Evolutionary conservation across 1,140 invertebrate genomes (phyloP).

Genomic region (Chionoecetes opilio): DNA sequence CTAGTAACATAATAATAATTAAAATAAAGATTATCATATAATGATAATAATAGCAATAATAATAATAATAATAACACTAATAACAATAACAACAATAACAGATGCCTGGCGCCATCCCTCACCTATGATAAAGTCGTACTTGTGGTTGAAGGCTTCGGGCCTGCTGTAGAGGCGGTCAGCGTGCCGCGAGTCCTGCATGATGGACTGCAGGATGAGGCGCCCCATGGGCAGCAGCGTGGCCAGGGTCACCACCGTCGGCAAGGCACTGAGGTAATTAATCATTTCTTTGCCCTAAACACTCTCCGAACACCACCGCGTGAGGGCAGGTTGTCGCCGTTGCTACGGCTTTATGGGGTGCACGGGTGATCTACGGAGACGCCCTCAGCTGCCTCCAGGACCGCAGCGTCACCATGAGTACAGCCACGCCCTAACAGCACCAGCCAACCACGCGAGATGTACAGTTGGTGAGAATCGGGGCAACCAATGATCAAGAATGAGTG

Average conservation of each 20-base stretch:
- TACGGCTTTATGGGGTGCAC: neutral
- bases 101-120: neutral
- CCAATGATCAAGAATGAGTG: no score
- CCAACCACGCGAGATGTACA: no score
- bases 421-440: neutral
- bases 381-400: neutral
- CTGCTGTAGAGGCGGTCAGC: conserved; percentile 36
- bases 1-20: no score
- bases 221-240: conserved; percentile 43
- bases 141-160: conserved; percentile 62
- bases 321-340: neutral
- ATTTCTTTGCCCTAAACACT: neutral
- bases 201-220: conserved; percentile 45
- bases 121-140: conserved; percentile 67
- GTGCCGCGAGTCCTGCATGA: conserved; percentile 49
- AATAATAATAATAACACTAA: neutral
- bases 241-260: conserved; percentile 45
- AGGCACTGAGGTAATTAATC: conserved; percentile 44
- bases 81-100: neutral
- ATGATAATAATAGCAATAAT: no score
- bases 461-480: no score
- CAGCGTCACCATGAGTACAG: neutral
- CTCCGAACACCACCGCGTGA: neutral
- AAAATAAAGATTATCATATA: no score
- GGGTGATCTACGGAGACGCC: neutral